Evolutionary conservation across 1,140 invertebrate genomes (phyloP).

Genomic region (Nautilus pompilius): DNA sequence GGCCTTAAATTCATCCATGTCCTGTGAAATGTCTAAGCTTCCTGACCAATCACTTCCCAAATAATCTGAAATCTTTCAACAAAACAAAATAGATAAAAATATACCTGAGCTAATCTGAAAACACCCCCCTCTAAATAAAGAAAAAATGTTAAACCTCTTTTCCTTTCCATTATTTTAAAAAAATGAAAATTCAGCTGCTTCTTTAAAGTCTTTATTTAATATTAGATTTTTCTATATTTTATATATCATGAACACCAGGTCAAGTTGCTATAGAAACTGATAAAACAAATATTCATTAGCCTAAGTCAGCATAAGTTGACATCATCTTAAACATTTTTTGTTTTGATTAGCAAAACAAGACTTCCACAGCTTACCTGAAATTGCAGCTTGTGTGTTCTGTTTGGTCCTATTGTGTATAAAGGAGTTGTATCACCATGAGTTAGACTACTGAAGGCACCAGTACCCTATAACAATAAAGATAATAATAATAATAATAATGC

Average conservation of each 20-base stretch:
- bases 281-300: no score
- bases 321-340: no score
- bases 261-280: no score
- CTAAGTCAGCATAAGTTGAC: no score
- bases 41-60: slow-evolving; percentile 70
- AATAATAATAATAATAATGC: no score
- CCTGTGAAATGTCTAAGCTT: slow-evolving; percentile 65
- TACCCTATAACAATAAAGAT: slow-evolving; percentile 29
- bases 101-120: neutral
- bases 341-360: no score
- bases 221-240: no score
- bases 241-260: no score
- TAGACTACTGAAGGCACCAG: slow-evolving; percentile 35
- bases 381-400: slow-evolving; percentile 45
- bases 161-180: neutral
- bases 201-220: no score
- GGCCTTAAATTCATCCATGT: slow-evolving; percentile 66
- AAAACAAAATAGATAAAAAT: no score
- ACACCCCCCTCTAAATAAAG: neutral
- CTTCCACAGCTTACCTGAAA: slow-evolving; percentile 67
- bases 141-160: neutral
- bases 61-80: slow-evolving; percentile 63
- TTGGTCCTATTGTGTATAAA: slow-evolving; percentile 64
- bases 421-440: slow-evolving; percentile 66
- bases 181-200: no score